Evolutionary conservation across 2,888 invertebrate species (phyloP), one percentile per base, ranked within the genome.

Genomic region (Volucella inflata): DNA sequence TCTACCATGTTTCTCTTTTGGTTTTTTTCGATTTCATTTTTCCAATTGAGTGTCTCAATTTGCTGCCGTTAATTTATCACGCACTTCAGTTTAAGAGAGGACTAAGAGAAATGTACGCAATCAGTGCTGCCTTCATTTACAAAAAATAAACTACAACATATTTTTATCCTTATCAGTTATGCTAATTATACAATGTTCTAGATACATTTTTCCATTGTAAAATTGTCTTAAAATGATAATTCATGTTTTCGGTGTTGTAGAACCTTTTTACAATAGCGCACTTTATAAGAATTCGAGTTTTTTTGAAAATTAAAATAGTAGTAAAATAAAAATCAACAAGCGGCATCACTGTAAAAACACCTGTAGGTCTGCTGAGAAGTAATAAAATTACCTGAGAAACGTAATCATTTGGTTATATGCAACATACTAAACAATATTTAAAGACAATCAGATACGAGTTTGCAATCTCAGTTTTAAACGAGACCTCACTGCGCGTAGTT

Each of bases 311-410:
- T 38, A 55, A 8, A 12, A 55, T 30, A 68, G 48, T 68, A 74
- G n/a, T 79, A 10, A 51, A 44, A n/a, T 12, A n/a, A 55, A 42
- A 21, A 30, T 38, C 4, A 30, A n/a, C 16, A 53, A 60, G 65
- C n/a, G 84, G 79, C 84, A 84, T 65, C 84, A 84, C 79, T 79
- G 75, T 17, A 14, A 53, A 78, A 79, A 76, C 84, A 84, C 84
- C 84, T 84, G 84, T 84, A 71, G 70, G 51, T 71, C 60, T 30
- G 71, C 48, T 71, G 55, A 71, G 75, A 48, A 65, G 71, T 55
- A 59, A 70, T 60, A 17, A 44, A 50, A 83, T 75, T 84, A 84
- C 84, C 84, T 84, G 80, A 79, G 38, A 57, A 74, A 57, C 38
- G 64, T 79, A 67, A 65, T 65, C 65, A 53, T 65, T 65, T 51